Evolutionary conservation across 2,797 vertebrate genomes (phyloP), one percentile per base, ranked within the genome.

Genomic region (Galaxias olidus): DNA sequence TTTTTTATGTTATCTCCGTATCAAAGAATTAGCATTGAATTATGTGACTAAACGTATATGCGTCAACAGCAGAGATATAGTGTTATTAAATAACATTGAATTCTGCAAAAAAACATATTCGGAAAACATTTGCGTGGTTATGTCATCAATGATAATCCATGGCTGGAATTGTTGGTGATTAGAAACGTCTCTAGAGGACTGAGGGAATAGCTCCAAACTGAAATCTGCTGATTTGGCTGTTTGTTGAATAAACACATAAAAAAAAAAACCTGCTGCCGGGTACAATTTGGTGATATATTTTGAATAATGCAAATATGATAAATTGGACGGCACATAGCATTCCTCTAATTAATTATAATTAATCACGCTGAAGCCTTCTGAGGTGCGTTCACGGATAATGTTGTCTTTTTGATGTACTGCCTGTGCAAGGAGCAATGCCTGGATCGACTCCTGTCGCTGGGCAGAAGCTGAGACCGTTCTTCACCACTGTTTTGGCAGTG

Each of bases 301-400:
- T 84, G 82, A 91, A 88, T 88, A 88, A 87, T 84, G 84, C 83
- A 90, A 91, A 89, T 83, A 84, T 91, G 88, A 91, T 90, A 79
- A 86, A 90, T 91, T 87, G 86, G 73, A 83, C 73, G 72, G 81
- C 86, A 85, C 43, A 10, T 85, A 84, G 74, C 81, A 81, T 86
- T 88, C 83, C 17, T 18, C 74, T 86, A 90, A 92, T 91, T 90
- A 86, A 91, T 89, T 87, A 75, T 81, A 90, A 92, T 91, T 77
- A 91, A 92, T 92, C 87, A 89, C 83, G 79, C 80, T 80, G 81
- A 84, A 82, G 87, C 82, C 83, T 87, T 89, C 74, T 71, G 82
- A 90, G 83, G 86, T 83, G 78, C 60, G 85, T 75, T 85, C 84
- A 70, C 74, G 81, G 87, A 85, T 88, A 90, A 89, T 85, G 82